Conservation (phyloP, 2,888 invertebrate genomes). For the Cancer borealis region DNA sequence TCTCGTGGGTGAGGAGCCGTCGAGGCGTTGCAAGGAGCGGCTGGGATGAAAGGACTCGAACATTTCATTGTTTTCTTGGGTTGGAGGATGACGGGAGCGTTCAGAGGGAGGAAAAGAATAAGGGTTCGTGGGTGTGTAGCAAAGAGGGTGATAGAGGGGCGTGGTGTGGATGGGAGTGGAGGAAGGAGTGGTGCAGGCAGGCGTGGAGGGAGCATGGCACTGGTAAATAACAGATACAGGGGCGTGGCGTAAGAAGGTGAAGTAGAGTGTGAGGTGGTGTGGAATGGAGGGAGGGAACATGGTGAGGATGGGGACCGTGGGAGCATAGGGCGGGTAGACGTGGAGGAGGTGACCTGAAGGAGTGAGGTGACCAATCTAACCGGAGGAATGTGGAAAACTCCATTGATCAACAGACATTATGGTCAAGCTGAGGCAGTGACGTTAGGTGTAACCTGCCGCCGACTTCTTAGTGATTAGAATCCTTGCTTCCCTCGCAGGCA, state of each 20-base stretch:
- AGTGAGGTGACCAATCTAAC: too few species aligned
- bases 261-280: background rate
- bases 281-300: background rate
- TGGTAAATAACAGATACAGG: background rate
- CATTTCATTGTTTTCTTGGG: background rate
- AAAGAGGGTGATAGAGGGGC: background rate
- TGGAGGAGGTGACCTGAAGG: background rate
- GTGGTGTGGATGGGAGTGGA: background rate
- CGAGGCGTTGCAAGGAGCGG: background rate
- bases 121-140: background rate
- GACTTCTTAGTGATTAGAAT: background rate
- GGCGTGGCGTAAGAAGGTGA: background rate
- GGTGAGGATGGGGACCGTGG: background rate
- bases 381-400: background rate
- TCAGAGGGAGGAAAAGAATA: background rate
- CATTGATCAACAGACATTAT: background rate
- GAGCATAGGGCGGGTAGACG: background rate
- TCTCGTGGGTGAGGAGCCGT: slow-evolving; percentile 87
- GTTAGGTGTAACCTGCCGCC: background rate
- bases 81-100: background rate
- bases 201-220: background rate
- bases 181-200: background rate
- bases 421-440: background rate
- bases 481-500: slow-evolving; percentile 84
- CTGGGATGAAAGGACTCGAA: background rate